phyloP scores from a whole-genome alignment of 2,797 vertebrate genomes.

The Periparus ater region DNA sequence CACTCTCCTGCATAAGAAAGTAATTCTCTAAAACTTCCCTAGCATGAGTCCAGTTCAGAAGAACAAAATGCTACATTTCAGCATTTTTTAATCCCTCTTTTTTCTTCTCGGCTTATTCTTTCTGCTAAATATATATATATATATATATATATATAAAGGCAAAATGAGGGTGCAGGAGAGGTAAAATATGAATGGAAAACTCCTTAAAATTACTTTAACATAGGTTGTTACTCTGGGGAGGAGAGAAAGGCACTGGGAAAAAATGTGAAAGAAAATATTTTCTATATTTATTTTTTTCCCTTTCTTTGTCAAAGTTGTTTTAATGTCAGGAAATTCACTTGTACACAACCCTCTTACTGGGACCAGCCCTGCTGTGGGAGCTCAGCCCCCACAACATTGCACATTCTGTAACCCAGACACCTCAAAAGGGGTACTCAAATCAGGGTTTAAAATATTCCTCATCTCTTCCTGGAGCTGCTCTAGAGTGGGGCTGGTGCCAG shows the following conservation, averaged over 20 bases:
- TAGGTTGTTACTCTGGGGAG: not conserved
- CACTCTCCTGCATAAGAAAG: not conserved
- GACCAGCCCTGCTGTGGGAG: not conserved
- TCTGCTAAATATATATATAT: not conserved
- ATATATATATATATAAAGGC: not conserved
- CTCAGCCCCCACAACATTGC: not conserved
- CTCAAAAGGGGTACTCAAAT: not conserved
- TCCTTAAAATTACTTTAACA: not conserved
- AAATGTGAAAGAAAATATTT: not conserved
- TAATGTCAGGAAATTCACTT: not conserved
- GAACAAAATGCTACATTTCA: not conserved
- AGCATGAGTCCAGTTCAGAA: accelerated
- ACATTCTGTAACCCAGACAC: not conserved
- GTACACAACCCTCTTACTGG: not conserved
- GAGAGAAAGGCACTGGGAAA: not conserved
- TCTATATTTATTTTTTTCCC: not conserved
- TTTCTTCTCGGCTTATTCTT: not conserved
- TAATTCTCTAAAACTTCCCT: not conserved
- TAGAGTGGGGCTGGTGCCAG: not conserved
- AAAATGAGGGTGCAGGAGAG: not conserved
- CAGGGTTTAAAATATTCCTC: not conserved
- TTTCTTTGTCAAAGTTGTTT: not conserved
- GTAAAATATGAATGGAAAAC: not conserved
- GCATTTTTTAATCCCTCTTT: not conserved
- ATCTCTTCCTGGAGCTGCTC: not conserved